Conservation (phyloP, 2,888 invertebrate genomes). For the Chironomus riparius region DNA sequence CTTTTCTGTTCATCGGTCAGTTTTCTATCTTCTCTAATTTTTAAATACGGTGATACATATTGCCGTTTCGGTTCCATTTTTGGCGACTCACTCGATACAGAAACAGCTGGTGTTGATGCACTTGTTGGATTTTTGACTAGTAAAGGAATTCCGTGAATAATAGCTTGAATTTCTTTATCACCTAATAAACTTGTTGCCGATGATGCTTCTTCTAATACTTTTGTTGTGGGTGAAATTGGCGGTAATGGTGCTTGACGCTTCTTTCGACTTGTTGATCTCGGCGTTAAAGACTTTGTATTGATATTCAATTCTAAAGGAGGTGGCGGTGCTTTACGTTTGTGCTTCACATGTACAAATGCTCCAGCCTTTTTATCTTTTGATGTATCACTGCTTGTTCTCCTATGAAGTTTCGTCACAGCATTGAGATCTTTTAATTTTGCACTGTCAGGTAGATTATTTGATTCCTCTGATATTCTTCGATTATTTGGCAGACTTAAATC, state of each 20-base stretch:
- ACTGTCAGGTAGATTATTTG: slow-evolving; percentile 11
- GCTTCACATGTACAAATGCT: slow-evolving; percentile 57
- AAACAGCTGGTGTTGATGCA: not conserved
- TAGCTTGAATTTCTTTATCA: slow-evolving; percentile 30
- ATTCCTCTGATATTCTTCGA: slow-evolving; percentile 14
- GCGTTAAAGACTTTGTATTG: slow-evolving; percentile 29
- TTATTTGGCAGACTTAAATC: slow-evolving; percentile 39
- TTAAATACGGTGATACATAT: slow-evolving; percentile 23
- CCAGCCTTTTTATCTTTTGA: slow-evolving; percentile 51
- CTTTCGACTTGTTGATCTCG: slow-evolving; percentile 34
- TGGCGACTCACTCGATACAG: not conserved
- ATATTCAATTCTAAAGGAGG: slow-evolving; percentile 40
- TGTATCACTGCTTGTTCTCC: slow-evolving; percentile 54
- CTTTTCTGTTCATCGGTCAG: slow-evolving; percentile 30
- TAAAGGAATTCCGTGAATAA: slow-evolving; percentile 27
- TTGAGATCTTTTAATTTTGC: slow-evolving; percentile 15
- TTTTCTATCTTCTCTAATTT: slow-evolving; percentile 25
- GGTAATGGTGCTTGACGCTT: slow-evolving; percentile 52
- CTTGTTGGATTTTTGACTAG: not conserved
- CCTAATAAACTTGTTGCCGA: slow-evolving; percentile 28
- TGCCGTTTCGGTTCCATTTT: not conserved
- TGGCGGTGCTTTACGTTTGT: slow-evolving; percentile 63
- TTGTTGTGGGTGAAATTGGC: not conserved
- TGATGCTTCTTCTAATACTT: not conserved
- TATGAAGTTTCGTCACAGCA: slow-evolving; percentile 36